Conservation (phyloP, 2,113 vertebrate genomes). For the Bos indicus region DNA sequence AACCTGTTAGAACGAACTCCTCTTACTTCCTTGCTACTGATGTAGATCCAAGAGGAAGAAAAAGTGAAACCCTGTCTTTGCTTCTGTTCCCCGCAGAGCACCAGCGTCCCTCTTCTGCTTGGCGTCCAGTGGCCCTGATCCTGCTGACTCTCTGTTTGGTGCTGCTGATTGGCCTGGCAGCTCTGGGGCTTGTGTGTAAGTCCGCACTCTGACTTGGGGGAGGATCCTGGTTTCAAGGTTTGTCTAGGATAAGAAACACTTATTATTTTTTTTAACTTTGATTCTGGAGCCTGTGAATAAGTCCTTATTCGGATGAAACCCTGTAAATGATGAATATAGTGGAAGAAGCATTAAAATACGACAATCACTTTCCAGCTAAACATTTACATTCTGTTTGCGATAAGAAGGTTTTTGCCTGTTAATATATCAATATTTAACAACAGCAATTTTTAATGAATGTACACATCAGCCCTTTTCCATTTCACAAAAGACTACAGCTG, state of each 20-base stretch:
- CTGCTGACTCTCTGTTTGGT: slow-evolving; percentile 43
- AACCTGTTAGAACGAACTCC: not conserved
- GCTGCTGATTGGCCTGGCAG: slow-evolving; percentile 41
- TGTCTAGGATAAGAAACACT: slow-evolving; percentile 3
- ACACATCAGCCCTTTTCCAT: not conserved
- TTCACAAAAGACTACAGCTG: not conserved
- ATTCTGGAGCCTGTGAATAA: not conserved
- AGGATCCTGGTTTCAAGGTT: not conserved
- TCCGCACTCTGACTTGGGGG: not conserved
- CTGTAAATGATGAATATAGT: not conserved
- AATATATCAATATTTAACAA: not conserved
- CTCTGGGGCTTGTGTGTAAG: slow-evolving; percentile 67
- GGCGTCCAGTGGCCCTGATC: slow-evolving; percentile 55
- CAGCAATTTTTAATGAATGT: not conserved
- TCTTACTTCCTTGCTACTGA: not conserved
- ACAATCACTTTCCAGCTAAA: not conserved
- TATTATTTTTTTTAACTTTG: not conserved
- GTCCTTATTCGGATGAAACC: not conserved
- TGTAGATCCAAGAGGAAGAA: not conserved
- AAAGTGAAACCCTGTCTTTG: not conserved
- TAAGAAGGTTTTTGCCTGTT: not conserved
- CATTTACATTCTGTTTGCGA: not conserved
- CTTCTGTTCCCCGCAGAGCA: slow-evolving; percentile 13
- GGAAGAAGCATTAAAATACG: not conserved
- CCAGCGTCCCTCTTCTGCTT: not conserved